Percentiles rank a stretch among this genome's conserved stretches.
Evolutionary conservation across 2,797 vertebrate genomes (phyloP).

Genomic region (Poeciliopsis gracilis): DNA sequence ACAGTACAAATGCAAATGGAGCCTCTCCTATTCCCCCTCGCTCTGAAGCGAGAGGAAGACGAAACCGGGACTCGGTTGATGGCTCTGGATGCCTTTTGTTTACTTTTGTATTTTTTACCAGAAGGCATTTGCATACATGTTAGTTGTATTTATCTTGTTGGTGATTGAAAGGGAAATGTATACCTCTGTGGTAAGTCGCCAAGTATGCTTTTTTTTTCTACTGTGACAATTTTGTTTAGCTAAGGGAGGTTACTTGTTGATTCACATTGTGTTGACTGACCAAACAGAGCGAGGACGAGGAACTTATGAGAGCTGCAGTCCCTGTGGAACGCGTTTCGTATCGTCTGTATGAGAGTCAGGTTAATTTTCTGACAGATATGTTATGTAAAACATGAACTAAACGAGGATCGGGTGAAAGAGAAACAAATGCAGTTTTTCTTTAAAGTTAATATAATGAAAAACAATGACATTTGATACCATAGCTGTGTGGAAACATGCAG

Average conservation of each 20-base stretch:
- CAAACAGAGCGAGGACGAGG: conserved; percentile 36
- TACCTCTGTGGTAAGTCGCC: conserved; percentile 35
- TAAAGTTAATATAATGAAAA: background rate
- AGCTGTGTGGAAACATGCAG: background rate
- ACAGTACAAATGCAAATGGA: conserved; percentile 52
- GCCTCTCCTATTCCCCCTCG: conserved; percentile 3
- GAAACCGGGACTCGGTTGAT: conserved; percentile 24
- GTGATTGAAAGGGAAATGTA: conserved; percentile 26
- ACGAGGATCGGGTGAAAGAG: background rate
- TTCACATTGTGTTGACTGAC: conserved; percentile 52
- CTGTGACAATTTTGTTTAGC: conserved; percentile 44
- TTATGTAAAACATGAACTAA: conserved; percentile 8
- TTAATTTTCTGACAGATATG: conserved; percentile 42
- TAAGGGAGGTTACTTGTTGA: conserved; percentile 62
- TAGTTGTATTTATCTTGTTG: conserved; percentile 20
- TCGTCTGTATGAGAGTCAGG: conserved; percentile 1
- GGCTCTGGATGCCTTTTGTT: background rate
- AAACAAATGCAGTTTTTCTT: background rate
- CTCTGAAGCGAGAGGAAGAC: conserved; percentile 22
- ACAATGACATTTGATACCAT: background rate
- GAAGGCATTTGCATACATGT: conserved; percentile 43
- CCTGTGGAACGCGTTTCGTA: conserved; percentile 55
- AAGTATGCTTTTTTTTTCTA: conserved; percentile 27
- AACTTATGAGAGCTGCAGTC: conserved; percentile 33
- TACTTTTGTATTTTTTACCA: background rate